Evolutionary conservation across 1,140 invertebrate genomes (phyloP).

Genomic region (Pollicipes pollicipes): DNA sequence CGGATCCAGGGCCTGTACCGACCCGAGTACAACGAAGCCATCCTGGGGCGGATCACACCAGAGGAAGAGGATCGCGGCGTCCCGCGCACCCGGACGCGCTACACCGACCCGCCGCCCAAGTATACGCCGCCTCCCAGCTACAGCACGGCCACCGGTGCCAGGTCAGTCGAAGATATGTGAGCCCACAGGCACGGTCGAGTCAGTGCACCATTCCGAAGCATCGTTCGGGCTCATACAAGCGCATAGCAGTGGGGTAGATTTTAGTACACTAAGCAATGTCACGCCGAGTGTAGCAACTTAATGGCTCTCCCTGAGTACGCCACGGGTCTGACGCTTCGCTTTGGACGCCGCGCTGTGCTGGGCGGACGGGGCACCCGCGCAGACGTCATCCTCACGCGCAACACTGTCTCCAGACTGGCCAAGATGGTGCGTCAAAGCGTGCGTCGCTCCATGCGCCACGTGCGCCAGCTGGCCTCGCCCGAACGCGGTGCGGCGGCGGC

Average conservation of each 20-base stretch:
- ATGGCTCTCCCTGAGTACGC: too few relatives aligned
- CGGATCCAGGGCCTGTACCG: conserved; percentile 52
- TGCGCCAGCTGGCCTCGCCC: conserved; percentile 22
- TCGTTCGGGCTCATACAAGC: too few relatives aligned
- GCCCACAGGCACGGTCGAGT: conserved; percentile 24
- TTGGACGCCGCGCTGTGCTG: too few relatives aligned
- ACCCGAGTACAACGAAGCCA: conserved; percentile 37
- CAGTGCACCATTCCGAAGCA: too few relatives aligned
- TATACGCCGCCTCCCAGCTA: conserved; percentile 83
- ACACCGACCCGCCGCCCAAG: conserved; percentile 63
- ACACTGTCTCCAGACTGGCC: too few relatives aligned
- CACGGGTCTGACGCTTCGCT: too few relatives aligned
- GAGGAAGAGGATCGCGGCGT: conserved; percentile 20
- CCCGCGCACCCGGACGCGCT: conserved; percentile 18
- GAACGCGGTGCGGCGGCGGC: neutral
- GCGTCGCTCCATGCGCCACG: conserved; percentile 50
- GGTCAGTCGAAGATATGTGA: conserved; percentile 22
- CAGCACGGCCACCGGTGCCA: conserved; percentile 67
- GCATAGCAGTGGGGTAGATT: too few relatives aligned
- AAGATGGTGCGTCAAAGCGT: conserved; percentile 60
- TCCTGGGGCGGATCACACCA: conserved; percentile 13
- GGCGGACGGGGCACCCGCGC: too few relatives aligned
- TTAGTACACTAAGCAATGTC: too few relatives aligned
- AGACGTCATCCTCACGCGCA: too few relatives aligned
- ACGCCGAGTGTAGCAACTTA: too few relatives aligned